These are phyloP conservation scores for Pissodes strobi DNA, from an alignment of 1,140 invertebrate species.

Conservation along the genomic window DNA sequence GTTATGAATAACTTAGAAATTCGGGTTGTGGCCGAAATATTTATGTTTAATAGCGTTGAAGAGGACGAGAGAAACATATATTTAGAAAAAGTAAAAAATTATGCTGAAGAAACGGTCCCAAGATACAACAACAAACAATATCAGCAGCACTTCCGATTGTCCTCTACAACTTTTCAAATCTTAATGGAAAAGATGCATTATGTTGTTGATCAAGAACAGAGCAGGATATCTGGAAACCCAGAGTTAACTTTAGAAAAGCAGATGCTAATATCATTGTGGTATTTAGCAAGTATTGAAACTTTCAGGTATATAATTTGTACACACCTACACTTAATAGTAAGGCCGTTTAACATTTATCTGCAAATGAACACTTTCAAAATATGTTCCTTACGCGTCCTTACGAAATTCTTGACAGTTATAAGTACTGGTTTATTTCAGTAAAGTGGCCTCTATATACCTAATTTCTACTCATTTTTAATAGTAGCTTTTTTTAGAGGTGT, in stretches of 20 bases:
- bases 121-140: not conserved
- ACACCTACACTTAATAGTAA: no score
- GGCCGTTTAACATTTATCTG: no score
- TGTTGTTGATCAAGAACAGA: not conserved
- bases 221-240: conserved; percentile 1
- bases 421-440: no score
- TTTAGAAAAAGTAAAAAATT: no score
- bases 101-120: not conserved
- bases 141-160: not conserved
- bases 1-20: conserved; percentile 35
- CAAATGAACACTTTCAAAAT: no score
- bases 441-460: no score
- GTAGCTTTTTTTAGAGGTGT: no score
- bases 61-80: not conserved
- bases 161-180: not conserved
- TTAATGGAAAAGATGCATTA: not conserved
- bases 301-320: no score
- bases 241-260: not conserved
- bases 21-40: conserved; percentile 10
- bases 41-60: conserved; percentile 6
- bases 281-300: not conserved
- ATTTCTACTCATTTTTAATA: no score
- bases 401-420: no score
- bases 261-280: not conserved
- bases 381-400: no score